phyloP scores from a whole-genome alignment of 1,140 invertebrate genomes.

The Platyscapa corneri region DNA sequence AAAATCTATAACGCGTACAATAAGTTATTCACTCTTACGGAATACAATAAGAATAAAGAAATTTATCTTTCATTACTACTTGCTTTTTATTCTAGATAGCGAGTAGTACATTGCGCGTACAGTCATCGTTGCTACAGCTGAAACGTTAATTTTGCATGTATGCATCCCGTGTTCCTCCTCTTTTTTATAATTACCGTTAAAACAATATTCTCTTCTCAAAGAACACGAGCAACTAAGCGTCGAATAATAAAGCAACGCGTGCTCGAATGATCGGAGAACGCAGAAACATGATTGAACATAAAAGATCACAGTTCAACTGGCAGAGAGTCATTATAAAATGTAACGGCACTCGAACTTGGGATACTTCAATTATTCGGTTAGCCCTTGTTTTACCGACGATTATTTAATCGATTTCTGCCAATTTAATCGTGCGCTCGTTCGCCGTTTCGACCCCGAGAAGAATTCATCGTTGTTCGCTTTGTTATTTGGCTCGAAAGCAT shows the following conservation, averaged over 20 bases:
- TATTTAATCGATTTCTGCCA: neutral
- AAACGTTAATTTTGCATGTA: neutral
- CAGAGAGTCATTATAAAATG: neutral
- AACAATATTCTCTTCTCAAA: neutral
- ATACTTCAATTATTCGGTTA: neutral
- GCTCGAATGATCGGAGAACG: neutral
- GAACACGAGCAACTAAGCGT: neutral
- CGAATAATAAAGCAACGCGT: neutral
- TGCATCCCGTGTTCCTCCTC: neutral
- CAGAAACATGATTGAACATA: neutral
- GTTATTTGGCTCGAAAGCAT: too few relatives aligned
- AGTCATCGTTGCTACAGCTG: neutral
- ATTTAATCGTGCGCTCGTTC: neutral
- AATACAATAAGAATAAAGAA: neutral
- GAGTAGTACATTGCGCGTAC: neutral
- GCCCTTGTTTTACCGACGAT: neutral
- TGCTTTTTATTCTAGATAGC: neutral
- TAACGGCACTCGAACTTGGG: neutral
- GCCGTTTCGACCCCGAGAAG: too few relatives aligned
- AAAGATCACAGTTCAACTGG: constrained; percentile 6
- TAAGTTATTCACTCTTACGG: neutral
- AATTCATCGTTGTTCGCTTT: too few relatives aligned
- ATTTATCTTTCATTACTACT: neutral
- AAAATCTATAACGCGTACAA: neutral
- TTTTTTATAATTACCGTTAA: neutral